phyloP scores from a whole-genome alignment of 2,797 vertebrate species.

The Lithobates sylvaticus region DNA sequence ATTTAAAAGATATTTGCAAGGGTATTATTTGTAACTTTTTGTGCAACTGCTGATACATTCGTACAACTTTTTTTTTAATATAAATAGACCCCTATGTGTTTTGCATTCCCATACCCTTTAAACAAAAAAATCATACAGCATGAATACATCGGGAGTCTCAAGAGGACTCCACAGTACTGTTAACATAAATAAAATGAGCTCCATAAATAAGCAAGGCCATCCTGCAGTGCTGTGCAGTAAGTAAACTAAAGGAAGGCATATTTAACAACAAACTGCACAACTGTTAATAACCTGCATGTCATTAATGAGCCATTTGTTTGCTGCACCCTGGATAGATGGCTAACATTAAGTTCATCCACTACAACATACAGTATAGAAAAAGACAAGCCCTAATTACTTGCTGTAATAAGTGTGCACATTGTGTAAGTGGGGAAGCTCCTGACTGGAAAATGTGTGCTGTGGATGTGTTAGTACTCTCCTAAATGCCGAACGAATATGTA shows the following conservation, averaged over 20 bases:
- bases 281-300: conserved; percentile 51
- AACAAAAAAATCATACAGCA: not conserved
- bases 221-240: conserved; percentile 4
- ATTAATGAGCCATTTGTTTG: conserved; percentile 47
- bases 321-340: conserved; percentile 31
- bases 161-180: not conserved
- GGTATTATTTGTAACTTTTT: too few species aligned
- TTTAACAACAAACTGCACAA: conserved; percentile 35
- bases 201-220: conserved; percentile 8
- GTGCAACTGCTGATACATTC: too few species aligned
- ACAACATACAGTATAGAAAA: conserved; percentile 41
- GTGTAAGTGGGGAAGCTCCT: conserved; percentile 29
- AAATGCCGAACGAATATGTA: conserved; percentile 43
- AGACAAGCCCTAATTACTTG: conserved; percentile 49
- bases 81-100: not conserved
- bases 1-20: too few species aligned
- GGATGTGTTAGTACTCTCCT: conserved; percentile 22
- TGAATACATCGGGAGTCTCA: not conserved
- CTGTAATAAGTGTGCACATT: conserved; percentile 31
- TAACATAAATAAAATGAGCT: conserved; percentile 6
- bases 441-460: conserved; percentile 33
- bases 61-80: too few species aligned
- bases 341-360: conserved; percentile 50
- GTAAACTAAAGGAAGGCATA: conserved; percentile 40
- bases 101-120: not conserved